A percentile compares a stretch with the other conserved stretches of the same genome.
These are phyloP conservation scores for Caenorhabditis angaria DNA, from an alignment of 2,888 invertebrate genomes.

Conservation along the genomic window DNA sequence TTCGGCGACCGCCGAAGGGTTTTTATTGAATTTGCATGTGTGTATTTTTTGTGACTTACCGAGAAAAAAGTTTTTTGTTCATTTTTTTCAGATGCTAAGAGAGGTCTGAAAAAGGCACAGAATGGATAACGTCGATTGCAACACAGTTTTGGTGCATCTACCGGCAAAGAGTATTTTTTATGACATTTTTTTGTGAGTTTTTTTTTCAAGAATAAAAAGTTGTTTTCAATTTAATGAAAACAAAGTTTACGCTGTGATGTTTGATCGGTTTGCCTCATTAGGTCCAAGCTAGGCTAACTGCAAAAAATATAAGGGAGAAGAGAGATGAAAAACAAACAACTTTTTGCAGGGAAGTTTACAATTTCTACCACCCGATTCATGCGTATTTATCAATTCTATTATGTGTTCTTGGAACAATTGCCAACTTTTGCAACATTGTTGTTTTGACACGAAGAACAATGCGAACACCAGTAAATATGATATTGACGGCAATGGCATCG, in stretches of 20 bases:
- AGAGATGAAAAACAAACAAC: constrained; percentile 2
- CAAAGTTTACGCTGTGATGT: not conserved
- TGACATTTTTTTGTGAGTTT: constrained; percentile 33
- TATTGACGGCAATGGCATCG: constrained; percentile 70
- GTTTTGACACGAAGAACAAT: constrained; percentile 67
- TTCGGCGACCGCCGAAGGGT: not conserved
- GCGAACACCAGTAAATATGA: constrained; percentile 72
- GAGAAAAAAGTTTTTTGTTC: not conserved
- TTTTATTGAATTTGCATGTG: constrained; percentile 3
- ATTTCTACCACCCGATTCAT: constrained; percentile 65
- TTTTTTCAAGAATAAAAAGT: constrained; percentile 1
- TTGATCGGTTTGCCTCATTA: not conserved
- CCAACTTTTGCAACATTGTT: constrained; percentile 71
- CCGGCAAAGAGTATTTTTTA: constrained; percentile 67
- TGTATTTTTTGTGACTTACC: constrained; percentile 4
- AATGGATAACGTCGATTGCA: constrained; percentile 54
- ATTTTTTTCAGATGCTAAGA: not conserved
- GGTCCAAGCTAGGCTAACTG: too few species aligned
- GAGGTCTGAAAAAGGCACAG: not conserved
- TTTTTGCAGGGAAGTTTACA: constrained; percentile 45
- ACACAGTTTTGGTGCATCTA: constrained; percentile 63
- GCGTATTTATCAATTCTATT: constrained; percentile 70
- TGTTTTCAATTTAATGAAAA: not conserved
- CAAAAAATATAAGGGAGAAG: too few species aligned
- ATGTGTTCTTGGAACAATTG: constrained; percentile 66